phyloP scores from a whole-genome alignment of 2,113 vertebrate genomes.

The Mustela nigripes region DNA sequence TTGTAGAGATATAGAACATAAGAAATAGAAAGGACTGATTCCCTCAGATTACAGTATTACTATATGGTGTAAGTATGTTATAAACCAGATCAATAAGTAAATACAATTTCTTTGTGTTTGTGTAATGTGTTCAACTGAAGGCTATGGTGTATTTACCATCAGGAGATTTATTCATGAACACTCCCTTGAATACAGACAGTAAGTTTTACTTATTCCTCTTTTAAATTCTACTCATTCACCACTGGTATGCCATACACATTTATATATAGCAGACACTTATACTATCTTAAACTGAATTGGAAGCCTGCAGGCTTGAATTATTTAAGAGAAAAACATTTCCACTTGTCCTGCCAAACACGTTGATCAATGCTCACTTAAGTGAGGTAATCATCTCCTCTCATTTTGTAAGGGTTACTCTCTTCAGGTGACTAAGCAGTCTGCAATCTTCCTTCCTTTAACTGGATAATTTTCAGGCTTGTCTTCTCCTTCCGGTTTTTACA shows the following conservation, averaged over 20 bases:
- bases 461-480: slow-evolving; percentile 32
- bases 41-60: not conserved
- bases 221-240: not conserved
- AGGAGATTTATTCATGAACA: not conserved
- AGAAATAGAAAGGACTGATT: not conserved
- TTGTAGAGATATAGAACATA: not conserved
- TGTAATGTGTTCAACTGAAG: not conserved
- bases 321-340: slow-evolving; percentile 65
- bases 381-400: slow-evolving; percentile 10
- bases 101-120: not conserved
- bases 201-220: slow-evolving; percentile 1
- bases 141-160: not conserved
- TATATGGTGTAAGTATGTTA: not conserved
- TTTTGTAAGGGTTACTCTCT: not conserved
- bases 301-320: slow-evolving; percentile 69
- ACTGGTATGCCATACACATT: not conserved
- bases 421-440: slow-evolving; percentile 63
- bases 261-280: not conserved
- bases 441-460: slow-evolving; percentile 57
- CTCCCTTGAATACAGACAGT: not conserved
- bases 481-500: slow-evolving; percentile 31
- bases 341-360: slow-evolving; percentile 50
- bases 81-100: not conserved
- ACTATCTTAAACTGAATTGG: not conserved
- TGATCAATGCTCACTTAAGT: slow-evolving; percentile 59